Evolutionary conservation across 2,113 vertebrate genomes (phyloP).

Genomic region (Syngnathus floridae): DNA sequence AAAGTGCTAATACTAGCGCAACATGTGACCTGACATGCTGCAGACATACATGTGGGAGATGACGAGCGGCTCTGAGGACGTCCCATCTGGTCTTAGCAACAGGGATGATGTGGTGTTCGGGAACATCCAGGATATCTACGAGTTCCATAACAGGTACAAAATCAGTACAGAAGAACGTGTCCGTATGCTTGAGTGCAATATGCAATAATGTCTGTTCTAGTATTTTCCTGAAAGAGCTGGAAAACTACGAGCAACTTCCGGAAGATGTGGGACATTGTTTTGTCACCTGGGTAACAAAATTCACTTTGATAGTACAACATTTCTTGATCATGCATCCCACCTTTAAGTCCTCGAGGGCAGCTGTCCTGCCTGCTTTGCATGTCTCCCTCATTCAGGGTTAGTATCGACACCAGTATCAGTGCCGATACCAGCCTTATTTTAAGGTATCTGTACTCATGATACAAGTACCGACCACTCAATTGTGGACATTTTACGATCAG

Average conservation of each 20-base stretch:
- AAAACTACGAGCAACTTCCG: conserved; percentile 96
- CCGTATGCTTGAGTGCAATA: neutral
- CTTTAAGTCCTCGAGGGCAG: neutral
- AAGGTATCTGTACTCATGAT: too few species aligned
- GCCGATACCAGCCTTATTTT: too few species aligned
- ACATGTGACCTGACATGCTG: neutral
- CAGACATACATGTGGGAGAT: conserved; percentile 99
- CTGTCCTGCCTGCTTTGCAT: too few species aligned
- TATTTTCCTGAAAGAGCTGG: conserved; percentile 96
- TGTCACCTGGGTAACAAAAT: conserved; percentile 88
- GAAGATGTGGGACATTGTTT: conserved; percentile 98
- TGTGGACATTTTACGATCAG: too few species aligned
- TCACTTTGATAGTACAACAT: neutral
- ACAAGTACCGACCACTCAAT: too few species aligned
- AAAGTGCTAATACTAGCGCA: neutral
- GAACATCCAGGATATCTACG: conserved; percentile 98
- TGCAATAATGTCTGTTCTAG: conserved; percentile 55
- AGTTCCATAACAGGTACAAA: conserved; percentile 97
- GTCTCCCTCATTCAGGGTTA: too few species aligned
- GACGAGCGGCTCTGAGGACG: conserved; percentile 94
- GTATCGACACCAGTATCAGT: too few species aligned
- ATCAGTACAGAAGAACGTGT: neutral
- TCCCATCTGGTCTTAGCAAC: conserved; percentile 85
- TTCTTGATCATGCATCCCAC: neutral
- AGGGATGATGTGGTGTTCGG: conserved; percentile 96